A percentile compares a stretch with the other conserved stretches of the same genome.
These are phyloP conservation scores for Parapsyche elsis DNA, from an alignment of 1,140 invertebrate species.

Conservation along the genomic window DNA sequence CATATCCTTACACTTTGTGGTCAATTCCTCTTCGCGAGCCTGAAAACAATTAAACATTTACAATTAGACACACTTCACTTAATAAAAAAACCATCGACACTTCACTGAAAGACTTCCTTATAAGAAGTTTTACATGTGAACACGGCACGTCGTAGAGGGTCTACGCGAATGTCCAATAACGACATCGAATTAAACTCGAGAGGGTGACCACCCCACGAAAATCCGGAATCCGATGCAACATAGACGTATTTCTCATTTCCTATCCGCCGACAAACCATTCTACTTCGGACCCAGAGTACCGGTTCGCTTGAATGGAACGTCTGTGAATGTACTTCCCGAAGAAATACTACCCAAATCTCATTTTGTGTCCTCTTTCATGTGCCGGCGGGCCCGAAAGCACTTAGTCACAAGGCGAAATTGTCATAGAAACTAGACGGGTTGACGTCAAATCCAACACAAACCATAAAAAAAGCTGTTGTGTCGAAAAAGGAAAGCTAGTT, in stretches of 20 bases:
- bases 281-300: not conserved
- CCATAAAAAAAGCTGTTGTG: not conserved
- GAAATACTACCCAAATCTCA: not conserved
- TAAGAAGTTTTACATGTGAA: too few relatives aligned
- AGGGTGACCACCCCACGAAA: too few relatives aligned
- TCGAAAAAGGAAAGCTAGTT: too few relatives aligned
- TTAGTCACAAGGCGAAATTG: not conserved
- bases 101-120: too few relatives aligned
- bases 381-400: not conserved
- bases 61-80: constrained; percentile 4
- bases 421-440: not conserved
- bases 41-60: constrained; percentile 49
- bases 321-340: not conserved
- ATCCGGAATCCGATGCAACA: not conserved
- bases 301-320: not conserved
- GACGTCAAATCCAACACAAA: not conserved
- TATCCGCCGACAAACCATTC: not conserved
- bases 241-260: constrained; percentile 9
- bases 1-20: constrained; percentile 68
- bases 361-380: constrained; percentile 19
- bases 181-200: too few relatives aligned
- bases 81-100: too few relatives aligned
- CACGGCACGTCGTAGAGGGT: too few relatives aligned
- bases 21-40: constrained; percentile 78
- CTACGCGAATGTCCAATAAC: too few relatives aligned